phyloP scores from a whole-genome alignment of 2,888 invertebrate genomes.

The Catocala sponsa region DNA sequence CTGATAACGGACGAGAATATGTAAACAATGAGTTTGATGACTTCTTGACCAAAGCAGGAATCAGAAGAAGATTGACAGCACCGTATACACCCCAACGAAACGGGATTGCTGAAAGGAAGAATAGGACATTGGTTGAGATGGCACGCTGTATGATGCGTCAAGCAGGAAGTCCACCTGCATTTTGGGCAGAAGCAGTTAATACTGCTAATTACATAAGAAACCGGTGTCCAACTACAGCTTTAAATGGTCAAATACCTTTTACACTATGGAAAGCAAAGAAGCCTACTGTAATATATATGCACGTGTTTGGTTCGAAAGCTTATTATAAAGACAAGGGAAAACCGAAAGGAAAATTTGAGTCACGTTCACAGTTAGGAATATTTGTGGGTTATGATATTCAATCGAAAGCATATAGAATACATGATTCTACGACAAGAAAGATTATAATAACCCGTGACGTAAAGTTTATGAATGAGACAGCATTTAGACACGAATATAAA shows the following conservation, averaged over 20 bases:
- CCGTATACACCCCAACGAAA: slow-evolving; percentile 11
- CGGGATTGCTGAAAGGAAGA: slow-evolving; percentile 11
- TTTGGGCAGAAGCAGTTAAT: slow-evolving; percentile 23
- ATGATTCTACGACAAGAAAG: slow-evolving; percentile 19
- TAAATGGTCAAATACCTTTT: slow-evolving; percentile 1
- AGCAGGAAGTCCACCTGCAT: slow-evolving; percentile 19
- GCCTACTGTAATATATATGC: slow-evolving; percentile 33
- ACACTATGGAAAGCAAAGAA: slow-evolving; percentile 18
- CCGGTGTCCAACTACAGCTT: neutral
- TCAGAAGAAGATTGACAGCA: slow-evolving; percentile 8
- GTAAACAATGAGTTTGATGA: slow-evolving; percentile 10
- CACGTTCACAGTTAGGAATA: slow-evolving; percentile 16
- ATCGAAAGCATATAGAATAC: slow-evolving; percentile 27
- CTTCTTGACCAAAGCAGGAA: slow-evolving; percentile 15
- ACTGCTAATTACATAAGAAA: slow-evolving; percentile 1
- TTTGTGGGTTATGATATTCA: slow-evolving; percentile 25
- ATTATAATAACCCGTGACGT: slow-evolving; percentile 17
- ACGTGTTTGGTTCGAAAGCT: slow-evolving; percentile 28
- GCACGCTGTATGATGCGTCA: slow-evolving; percentile 32
- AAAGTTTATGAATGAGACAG: slow-evolving; percentile 17
- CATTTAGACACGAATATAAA: slow-evolving; percentile 19
- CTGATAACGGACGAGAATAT: slow-evolving; percentile 11
- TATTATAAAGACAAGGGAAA: slow-evolving; percentile 28
- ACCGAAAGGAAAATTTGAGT: slow-evolving; percentile 24
- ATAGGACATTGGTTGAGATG: slow-evolving; percentile 13